A percentile compares a stretch with the other conserved stretches of the same genome.
Conservation (phyloP, 1,140 invertebrate species). For the Cydia splendana region DNA sequence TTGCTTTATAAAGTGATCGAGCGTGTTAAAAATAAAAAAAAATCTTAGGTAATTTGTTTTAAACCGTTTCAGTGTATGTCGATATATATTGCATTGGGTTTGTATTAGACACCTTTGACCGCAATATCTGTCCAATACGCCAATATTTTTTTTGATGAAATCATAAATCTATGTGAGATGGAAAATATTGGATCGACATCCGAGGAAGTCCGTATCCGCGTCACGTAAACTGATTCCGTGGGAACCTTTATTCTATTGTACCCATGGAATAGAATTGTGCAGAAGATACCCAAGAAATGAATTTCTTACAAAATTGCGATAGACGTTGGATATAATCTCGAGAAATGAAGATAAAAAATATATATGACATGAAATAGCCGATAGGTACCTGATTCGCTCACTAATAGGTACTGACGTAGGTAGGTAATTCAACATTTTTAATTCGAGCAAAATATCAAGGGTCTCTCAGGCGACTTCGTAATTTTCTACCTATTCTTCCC, state of each 20-base stretch:
- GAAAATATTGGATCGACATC: constrained; percentile 1
- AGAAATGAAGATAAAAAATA: neutral
- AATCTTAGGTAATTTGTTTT: too few relatives aligned
- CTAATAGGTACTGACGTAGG: too few relatives aligned
- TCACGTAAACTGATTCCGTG: constrained; percentile 18
- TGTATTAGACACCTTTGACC: neutral
- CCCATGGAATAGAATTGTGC: constrained; percentile 3
- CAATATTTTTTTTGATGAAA: neutral
- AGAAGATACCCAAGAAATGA: neutral
- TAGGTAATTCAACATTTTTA: too few relatives aligned
- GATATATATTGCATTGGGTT: too few relatives aligned
- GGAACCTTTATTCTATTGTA: neutral
- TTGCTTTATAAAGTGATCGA: neutral
- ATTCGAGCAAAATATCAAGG: too few relatives aligned
- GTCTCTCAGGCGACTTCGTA: too few relatives aligned
- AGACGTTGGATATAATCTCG: neutral
- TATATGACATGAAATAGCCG: too few relatives aligned
- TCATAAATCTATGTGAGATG: neutral
- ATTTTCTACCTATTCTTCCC: too few relatives aligned
- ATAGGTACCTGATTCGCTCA: too few relatives aligned
- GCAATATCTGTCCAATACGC: neutral
- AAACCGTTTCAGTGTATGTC: too few relatives aligned
- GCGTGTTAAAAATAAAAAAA: too few relatives aligned
- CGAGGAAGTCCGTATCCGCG: constrained; percentile 3
- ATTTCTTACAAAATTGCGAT: neutral